These are phyloP conservation scores for Amphiura filiformis DNA, from an alignment of 35 echinoderm and acorn worm species.

Conservation along the genomic window DNA sequence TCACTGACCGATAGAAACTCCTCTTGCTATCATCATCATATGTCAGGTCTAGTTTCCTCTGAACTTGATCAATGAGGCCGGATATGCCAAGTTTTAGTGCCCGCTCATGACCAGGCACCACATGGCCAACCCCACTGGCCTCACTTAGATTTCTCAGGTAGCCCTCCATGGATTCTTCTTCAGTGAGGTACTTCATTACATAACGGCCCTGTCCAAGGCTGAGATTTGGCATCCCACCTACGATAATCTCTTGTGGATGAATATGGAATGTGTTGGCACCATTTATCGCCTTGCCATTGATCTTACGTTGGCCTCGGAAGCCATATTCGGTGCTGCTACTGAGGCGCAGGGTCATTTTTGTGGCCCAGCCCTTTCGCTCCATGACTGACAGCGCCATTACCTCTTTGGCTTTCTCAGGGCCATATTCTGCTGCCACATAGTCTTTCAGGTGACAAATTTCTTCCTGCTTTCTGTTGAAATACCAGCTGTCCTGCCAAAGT, in stretches of 20 bases:
- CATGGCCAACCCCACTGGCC: conserved; percentile 8
- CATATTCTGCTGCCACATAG: neutral
- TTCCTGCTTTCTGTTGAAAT: conserved; percentile 14
- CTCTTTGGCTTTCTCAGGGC: neutral
- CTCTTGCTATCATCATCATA: conserved; percentile 9
- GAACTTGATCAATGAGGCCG: neutral
- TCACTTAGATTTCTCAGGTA: conserved; percentile 6
- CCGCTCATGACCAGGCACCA: neutral
- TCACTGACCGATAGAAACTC: conserved; percentile 2
- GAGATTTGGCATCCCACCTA: conserved; percentile 13
- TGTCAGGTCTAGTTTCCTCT: neutral
- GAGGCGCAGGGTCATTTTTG: neutral
- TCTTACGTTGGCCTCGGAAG: conserved; percentile 1
- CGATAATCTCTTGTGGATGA: conserved; percentile 14
- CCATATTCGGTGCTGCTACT: conserved; percentile 9
- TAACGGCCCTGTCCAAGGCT: conserved; percentile 5
- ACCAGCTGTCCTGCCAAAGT: conserved; percentile 2
- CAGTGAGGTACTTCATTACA: conserved; percentile 11
- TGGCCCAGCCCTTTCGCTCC: neutral
- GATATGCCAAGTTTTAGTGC: conserved; percentile 8
- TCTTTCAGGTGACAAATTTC: conserved; percentile 5
- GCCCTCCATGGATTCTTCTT: conserved; percentile 9
- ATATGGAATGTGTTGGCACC: neutral
- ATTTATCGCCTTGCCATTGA: neutral
- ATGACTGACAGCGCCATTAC: neutral